Evolutionary conservation across 2,888 invertebrate species (phyloP).

Genomic region (Drosophila parthenogenetica): DNA sequence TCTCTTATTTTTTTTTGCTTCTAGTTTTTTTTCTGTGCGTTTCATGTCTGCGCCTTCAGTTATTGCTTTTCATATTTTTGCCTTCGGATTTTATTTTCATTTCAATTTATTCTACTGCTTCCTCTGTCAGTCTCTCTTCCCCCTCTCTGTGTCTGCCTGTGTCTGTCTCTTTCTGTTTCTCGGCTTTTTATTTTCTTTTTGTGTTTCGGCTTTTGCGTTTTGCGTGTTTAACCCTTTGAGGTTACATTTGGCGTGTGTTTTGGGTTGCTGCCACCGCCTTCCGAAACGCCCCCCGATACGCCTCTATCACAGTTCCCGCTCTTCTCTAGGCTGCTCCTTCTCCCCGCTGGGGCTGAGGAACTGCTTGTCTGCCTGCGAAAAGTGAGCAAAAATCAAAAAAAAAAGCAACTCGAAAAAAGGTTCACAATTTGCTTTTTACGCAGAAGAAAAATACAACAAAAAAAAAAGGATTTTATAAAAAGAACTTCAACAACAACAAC

Average conservation of each 20-base stretch:
- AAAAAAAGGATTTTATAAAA: constrained; percentile 74
- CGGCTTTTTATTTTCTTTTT: constrained; percentile 49
- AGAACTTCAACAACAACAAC: constrained; percentile 31
- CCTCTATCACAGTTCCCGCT: neutral
- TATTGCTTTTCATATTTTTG: constrained; percentile 78
- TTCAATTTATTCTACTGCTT: constrained; percentile 29
- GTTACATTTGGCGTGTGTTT: constrained; percentile 81
- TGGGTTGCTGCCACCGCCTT: constrained; percentile 29
- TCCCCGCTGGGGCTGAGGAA: constrained; percentile 10
- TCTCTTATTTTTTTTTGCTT: neutral
- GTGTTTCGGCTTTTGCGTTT: constrained; percentile 78
- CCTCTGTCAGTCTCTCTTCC: neutral
- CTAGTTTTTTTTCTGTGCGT: constrained; percentile 31
- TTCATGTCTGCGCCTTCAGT: constrained; percentile 45
- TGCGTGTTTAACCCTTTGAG: constrained; percentile 82
- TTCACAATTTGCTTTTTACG: constrained; percentile 73
- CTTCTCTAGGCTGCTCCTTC: neutral
- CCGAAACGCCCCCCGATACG: too few species aligned
- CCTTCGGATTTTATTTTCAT: constrained; percentile 54
- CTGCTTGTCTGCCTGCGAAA: constrained; percentile 59
- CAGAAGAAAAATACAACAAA: constrained; percentile 70
- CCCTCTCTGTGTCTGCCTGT: neutral
- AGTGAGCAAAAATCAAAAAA: constrained; percentile 54
- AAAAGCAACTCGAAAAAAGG: constrained; percentile 55
- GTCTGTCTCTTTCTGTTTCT: constrained; percentile 15